Evolutionary conservation across 1,140 invertebrate genomes (phyloP), one percentile per base, ranked within the genome.

Genomic region (Phymorhynchus buccinoides): DNA sequence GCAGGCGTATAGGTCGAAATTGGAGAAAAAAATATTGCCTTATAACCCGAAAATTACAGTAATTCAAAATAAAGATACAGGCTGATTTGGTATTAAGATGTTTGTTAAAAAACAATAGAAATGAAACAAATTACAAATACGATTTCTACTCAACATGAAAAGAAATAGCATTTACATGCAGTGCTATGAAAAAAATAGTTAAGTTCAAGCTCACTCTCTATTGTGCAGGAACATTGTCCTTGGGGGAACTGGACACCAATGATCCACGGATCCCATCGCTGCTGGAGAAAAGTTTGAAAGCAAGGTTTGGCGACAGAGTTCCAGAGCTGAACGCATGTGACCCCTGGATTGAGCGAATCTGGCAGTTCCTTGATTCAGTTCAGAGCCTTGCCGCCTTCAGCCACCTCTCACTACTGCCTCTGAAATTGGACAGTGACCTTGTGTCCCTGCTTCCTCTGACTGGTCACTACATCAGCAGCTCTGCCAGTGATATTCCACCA

Each of bases 261-360:
- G 39, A 71, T n/a, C 1, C 27, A 35, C 22, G 41, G 62, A 71
- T 83, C 27, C 37, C 81, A 27, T 30, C 4, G 9, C 66, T 83
- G 81, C 35, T 83, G 4, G 27, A 68, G 37, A 41, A 9, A 0
- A 83, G 81, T 68, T 12, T 83, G 22, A 3, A 83, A 44, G 41
- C 62, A 9, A 71, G 81, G 39, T 83, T 68, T 83, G 62, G 22
- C 18, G 2, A 1, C 6, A 39, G n/a, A 27, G 18, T 4, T 30
- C 27, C n/a, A 3, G 16, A 27, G 4, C 56, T 52, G 41, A 18
- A 27, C n/a, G 18, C 41, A 7, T 16, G 71, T 3, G 84, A 82
- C 44, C 39, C 32, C 32, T 85, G 84, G 84, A 79, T 82, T n/a
- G 39, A 77, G 37, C 68, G 35, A 30, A 62, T 85, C 48, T 85